Conservation (phyloP, 1,140 invertebrate species). For the Lordiphosa clarofinis region DNA sequence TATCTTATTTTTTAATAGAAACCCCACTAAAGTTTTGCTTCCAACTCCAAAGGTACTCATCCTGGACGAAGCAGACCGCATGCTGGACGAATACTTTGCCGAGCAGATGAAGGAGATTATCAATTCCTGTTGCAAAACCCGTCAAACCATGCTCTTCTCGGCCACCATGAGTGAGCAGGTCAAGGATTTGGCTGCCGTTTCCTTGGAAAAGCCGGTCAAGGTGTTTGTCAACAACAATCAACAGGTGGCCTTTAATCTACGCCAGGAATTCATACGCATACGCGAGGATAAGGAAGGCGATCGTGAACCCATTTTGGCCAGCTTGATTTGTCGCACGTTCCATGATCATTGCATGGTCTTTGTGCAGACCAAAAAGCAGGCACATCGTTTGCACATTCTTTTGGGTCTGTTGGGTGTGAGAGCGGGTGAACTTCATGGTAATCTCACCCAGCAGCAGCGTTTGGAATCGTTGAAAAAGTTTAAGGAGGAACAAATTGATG, state of each 20-base stretch:
- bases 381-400: slow-evolving; percentile 94
- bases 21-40: neutral
- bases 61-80: slow-evolving; percentile 83
- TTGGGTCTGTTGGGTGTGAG: slow-evolving; percentile 92
- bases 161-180: slow-evolving; percentile 99
- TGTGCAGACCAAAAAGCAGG: slow-evolving; percentile 96
- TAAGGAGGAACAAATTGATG: slow-evolving; percentile 92
- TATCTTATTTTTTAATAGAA: neutral
- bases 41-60: slow-evolving; percentile 51
- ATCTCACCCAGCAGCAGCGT: slow-evolving; percentile 94
- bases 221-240: slow-evolving; percentile 97
- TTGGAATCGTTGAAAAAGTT: slow-evolving; percentile 94
- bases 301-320: slow-evolving; percentile 93
- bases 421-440: slow-evolving; percentile 96
- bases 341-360: slow-evolving; percentile 95
- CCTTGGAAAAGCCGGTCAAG: slow-evolving; percentile 94
- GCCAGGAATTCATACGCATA: slow-evolving; percentile 98
- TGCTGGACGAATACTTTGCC: slow-evolving; percentile 99
- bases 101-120: slow-evolving; percentile 99
- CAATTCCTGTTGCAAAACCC: slow-evolving; percentile 91
- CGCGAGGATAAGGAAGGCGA: slow-evolving; percentile 89
- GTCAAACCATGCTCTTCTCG: slow-evolving; percentile 99
- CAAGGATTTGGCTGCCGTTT: slow-evolving; percentile 94
- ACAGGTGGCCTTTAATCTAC: slow-evolving; percentile 95
- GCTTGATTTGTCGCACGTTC: slow-evolving; percentile 96